These are phyloP conservation scores for Neosalanx taihuensis DNA, from an alignment of 2,797 vertebrate genomes.

Conservation along the genomic window DNA sequence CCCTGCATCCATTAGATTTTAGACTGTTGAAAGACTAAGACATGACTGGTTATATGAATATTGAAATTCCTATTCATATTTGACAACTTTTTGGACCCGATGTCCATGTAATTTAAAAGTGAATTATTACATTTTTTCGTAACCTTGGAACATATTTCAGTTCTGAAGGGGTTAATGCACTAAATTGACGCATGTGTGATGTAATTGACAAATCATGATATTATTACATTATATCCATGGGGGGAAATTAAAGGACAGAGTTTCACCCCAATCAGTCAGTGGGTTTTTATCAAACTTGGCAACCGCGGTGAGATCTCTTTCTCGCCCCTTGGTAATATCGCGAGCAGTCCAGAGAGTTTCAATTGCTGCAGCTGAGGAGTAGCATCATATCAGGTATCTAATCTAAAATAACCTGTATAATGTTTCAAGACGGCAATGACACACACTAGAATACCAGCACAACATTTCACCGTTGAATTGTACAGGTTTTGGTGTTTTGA, in stretches of 20 bases:
- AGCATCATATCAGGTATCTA: constrained; percentile 60
- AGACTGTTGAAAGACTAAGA: too few relatives aligned
- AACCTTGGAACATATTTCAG: neutral
- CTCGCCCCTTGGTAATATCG: constrained; percentile 6
- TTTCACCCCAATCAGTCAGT: neutral
- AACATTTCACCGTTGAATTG: neutral
- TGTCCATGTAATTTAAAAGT: too few relatives aligned
- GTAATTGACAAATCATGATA: neutral
- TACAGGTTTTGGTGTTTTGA: neutral
- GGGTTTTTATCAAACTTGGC: neutral
- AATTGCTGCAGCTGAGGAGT: constrained; percentile 57
- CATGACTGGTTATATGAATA: too few relatives aligned
- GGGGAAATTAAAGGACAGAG: neutral
- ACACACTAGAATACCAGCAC: neutral
- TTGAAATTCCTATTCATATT: too few relatives aligned
- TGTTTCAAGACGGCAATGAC: neutral
- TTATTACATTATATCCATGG: neutral
- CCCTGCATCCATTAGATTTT: too few relatives aligned
- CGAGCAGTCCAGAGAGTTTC: constrained; percentile 13
- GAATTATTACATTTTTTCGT: too few relatives aligned
- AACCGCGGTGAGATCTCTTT: neutral
- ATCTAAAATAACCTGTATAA: neutral
- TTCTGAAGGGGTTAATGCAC: too few relatives aligned
- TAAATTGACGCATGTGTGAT: neutral
- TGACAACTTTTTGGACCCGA: too few relatives aligned